These are phyloP conservation scores for Mungos mungo DNA, from an alignment of 2,113 vertebrate genomes.

Conservation along the genomic window DNA sequence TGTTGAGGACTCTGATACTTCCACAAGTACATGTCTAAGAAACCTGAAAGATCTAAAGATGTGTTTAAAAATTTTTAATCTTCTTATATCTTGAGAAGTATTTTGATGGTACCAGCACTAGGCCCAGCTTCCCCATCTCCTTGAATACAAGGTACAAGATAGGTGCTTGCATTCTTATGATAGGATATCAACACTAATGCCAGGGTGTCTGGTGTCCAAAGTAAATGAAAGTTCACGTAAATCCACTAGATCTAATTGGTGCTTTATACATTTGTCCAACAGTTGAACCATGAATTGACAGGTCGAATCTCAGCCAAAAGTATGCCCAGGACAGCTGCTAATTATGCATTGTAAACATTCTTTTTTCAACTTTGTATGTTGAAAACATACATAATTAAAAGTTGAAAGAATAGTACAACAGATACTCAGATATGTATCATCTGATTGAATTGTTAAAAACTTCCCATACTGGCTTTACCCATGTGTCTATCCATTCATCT, in stretches of 20 bases:
- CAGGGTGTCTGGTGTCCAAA: not conserved
- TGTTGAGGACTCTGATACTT: not conserved
- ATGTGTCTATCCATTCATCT: not conserved
- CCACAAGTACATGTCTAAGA: not conserved
- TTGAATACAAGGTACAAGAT: not conserved
- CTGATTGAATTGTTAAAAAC: not conserved
- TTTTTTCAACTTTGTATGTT: not conserved
- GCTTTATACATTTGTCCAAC: not conserved
- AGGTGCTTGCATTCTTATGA: not conserved
- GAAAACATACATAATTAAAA: slow-evolving; percentile 26
- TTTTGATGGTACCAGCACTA: not conserved
- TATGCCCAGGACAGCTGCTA: not conserved
- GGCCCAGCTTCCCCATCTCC: not conserved
- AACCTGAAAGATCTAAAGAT: not conserved
- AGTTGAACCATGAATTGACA: not conserved
- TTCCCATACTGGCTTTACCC: not conserved
- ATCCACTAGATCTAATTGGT: not conserved
- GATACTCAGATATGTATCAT: not conserved
- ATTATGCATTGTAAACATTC: not conserved
- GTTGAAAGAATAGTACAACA: not conserved
- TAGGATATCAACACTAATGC: not conserved
- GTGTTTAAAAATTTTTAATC: not conserved
- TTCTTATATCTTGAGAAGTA: not conserved
- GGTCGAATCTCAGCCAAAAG: not conserved
- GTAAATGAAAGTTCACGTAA: not conserved